Base-by-base conservation (phyloP, 2,113 vertebrate species). In the Oriolus oriolus region DNA sequence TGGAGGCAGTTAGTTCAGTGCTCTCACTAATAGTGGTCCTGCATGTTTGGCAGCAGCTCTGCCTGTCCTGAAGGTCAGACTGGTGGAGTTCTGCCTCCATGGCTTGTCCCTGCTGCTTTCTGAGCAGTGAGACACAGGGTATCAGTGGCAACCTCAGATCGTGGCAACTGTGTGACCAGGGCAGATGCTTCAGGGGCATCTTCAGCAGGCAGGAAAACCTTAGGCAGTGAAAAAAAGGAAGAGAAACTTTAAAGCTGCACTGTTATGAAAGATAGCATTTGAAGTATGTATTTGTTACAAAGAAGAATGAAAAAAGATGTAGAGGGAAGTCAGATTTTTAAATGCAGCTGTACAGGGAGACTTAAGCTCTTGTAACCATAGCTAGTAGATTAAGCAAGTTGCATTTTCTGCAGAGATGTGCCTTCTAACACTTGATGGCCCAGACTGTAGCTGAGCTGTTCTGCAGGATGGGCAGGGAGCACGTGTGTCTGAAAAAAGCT, bases 401-500 rank as follows among this genome's bases (percentile, higher is more conserved):
- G 19, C 8, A 17, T 44, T 56, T 76, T 64, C 61, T 87, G 50
- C 20, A 37, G 49, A 47, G 42, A 56, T 44, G 42, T 70, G 63
- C 30, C 30, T 80, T 73, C 44, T 52, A 68, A 56, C 13, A 21
- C 12, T 42, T 37, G 9, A 3, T n/a, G 31, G 45, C 30, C 50
- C 56, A 57, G 50, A 16, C 21, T 47, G 33, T 1, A 45, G 52
- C 70, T 66, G 65, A 56, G 39, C 33, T 28, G 26, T 13, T 3
- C n/a, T 63, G 60, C n/a, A 69, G 37, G 75, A 24, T 45, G n/a
- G 66, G 9, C 52, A 59, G 74, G 41, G 37, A 69, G 49, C 1
- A 0, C 8, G 2, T 11, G 0, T 3, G 24, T n/a, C 50, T 41
- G 24, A 57, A 65, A 68, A 60, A 39, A 15, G 11, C n/a, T 39